A percentile compares a stretch with the other conserved stretches of the same genome.
Evolutionary conservation across 2,797 vertebrate genomes (phyloP).

Genomic region (Chelonia mydas): DNA sequence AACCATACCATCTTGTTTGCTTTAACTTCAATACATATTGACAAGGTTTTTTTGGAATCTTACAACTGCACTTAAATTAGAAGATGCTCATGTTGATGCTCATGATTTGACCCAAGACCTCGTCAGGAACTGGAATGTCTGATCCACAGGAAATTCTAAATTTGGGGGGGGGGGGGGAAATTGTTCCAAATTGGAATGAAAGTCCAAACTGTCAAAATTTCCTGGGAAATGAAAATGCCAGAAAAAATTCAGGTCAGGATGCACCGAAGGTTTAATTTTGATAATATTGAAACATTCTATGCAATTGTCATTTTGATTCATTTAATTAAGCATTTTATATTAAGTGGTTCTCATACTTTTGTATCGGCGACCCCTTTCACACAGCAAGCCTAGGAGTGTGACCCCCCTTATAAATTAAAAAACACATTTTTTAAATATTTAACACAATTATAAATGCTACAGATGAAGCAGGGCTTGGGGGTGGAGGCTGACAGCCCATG

Average conservation of each 20-base stretch:
- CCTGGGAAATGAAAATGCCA: not conserved
- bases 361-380: too few relatives aligned
- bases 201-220: not conserved
- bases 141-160: not conserved
- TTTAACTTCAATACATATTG: not conserved
- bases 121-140: not conserved
- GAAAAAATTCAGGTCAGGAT: not conserved
- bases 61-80: not conserved
- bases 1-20: not conserved
- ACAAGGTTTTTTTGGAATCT: not conserved
- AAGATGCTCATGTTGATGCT: not conserved
- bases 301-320: not conserved
- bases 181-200: not conserved
- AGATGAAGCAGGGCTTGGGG: too few relatives aligned
- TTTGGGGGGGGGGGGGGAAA: not conserved
- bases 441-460: too few relatives aligned
- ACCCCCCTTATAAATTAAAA: too few relatives aligned
- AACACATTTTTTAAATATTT: too few relatives aligned
- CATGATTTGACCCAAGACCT: not conserved
- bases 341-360: not conserved
- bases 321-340: not conserved
- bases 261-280: not conserved
- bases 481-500: too few relatives aligned
- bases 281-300: not conserved
- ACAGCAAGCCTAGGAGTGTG: too few relatives aligned